Evolutionary conservation across 2,888 invertebrate genomes (phyloP).

Genomic region (Oscheius myriophilus): DNA sequence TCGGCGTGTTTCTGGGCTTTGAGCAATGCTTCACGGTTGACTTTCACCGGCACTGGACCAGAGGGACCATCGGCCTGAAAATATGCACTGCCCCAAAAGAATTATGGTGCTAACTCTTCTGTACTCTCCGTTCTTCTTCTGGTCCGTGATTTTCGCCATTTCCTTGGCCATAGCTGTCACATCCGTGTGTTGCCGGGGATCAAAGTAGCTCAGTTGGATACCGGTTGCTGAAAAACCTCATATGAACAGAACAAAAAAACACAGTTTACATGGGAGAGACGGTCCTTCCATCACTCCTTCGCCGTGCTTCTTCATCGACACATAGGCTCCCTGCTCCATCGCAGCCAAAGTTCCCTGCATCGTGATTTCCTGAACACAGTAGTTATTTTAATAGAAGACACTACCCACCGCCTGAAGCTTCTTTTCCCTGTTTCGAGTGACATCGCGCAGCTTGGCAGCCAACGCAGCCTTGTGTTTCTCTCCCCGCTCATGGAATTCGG

Average conservation of each 20-base stretch:
- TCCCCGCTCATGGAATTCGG: slow-evolving; percentile 66
- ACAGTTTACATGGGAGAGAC: slow-evolving; percentile 36
- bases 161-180: slow-evolving; percentile 49
- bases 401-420: slow-evolving; percentile 42
- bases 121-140: slow-evolving; percentile 11
- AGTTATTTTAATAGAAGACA: slow-evolving; percentile 2
- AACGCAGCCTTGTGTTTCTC: slow-evolving; percentile 62
- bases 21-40: slow-evolving; percentile 11
- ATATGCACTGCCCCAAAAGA: not conserved
- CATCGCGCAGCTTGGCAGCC: slow-evolving; percentile 48
- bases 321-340: slow-evolving; percentile 63
- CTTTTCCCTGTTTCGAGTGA: slow-evolving; percentile 42
- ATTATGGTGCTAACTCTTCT: not conserved
- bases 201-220: slow-evolving; percentile 39
- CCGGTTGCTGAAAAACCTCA: slow-evolving; percentile 37
- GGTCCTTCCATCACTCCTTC: slow-evolving; percentile 42
- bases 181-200: slow-evolving; percentile 44
- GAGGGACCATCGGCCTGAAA: slow-evolving; percentile 18
- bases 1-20: slow-evolving; percentile 7
- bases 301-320: slow-evolving; percentile 49
- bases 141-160: slow-evolving; percentile 39
- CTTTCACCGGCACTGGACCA: slow-evolving; percentile 17
- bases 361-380: slow-evolving; percentile 44
- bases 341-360: slow-evolving; percentile 58
- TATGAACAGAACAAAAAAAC: not conserved